Percentiles rank a stretch among this genome's conserved stretches.
Conservation (phyloP, 2,797 vertebrate genomes). For the Pachyuromys duprasi region DNA sequence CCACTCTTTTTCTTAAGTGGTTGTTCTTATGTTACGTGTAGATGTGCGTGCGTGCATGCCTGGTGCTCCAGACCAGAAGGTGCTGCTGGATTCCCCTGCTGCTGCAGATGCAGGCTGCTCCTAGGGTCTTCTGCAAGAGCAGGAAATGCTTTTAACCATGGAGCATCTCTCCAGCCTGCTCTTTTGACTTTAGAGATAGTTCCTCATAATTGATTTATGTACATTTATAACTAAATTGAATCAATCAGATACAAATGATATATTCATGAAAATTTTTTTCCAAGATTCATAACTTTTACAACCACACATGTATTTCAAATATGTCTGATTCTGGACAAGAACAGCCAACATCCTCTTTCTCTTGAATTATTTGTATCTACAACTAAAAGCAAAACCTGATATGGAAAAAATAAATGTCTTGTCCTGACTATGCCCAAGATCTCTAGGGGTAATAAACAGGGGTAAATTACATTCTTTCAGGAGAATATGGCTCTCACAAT, state of each 20-base stretch:
- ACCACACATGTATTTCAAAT: not conserved
- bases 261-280: conserved; percentile 15
- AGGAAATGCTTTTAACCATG: not conserved
- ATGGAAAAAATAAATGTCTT: conserved; percentile 5
- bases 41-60: not conserved
- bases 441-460: not conserved
- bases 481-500: conserved; percentile 23
- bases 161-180: not conserved
- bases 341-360: not conserved
- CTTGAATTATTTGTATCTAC: not conserved
- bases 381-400: not conserved
- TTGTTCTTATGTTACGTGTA: not conserved
- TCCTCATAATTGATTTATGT: not conserved
- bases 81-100: not conserved
- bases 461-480: conserved; percentile 35
- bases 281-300: not conserved
- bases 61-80: not conserved
- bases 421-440: not conserved
- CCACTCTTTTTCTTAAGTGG: not conserved
- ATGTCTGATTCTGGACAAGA: not conserved
- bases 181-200: conserved; percentile 14
- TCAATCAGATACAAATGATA: not conserved
- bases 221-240: not conserved
- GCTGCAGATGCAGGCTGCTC: not conserved
- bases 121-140: not conserved